A percentile compares a stretch with the other conserved stretches of the same genome.
These are phyloP conservation scores for Scaptodrosophila lebanonensis DNA, from an alignment of 1,140 invertebrate genomes.

Conservation along the genomic window DNA sequence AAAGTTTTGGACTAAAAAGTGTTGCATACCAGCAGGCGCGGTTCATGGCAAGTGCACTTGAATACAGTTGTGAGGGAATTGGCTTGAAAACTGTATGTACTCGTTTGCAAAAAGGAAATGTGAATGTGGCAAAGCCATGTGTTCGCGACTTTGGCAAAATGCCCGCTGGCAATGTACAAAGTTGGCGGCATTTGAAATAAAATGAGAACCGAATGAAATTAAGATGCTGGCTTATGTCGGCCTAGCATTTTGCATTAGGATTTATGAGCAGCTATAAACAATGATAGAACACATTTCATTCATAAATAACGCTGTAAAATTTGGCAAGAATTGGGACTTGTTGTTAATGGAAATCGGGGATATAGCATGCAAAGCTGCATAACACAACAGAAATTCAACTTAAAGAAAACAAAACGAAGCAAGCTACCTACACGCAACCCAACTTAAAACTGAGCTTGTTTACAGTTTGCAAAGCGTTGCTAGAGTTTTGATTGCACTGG, in stretches of 20 bases:
- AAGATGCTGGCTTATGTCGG: conserved; percentile 27
- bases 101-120: conserved; percentile 16
- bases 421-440: conserved; percentile 30
- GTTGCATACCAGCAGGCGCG: conserved; percentile 39
- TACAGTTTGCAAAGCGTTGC: conserved; percentile 37
- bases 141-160: conserved; percentile 29
- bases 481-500: conserved; percentile 2
- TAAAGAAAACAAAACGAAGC: conserved; percentile 16
- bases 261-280: conserved; percentile 43
- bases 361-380: conserved; percentile 30
- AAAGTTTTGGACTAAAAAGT: conserved; percentile 26
- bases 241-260: conserved; percentile 38
- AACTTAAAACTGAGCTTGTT: background rate
- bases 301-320: background rate
- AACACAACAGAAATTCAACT: conserved; percentile 2
- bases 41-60: conserved; percentile 35
- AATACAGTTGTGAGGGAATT: conserved; percentile 16
- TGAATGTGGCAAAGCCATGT: too few relatives aligned
- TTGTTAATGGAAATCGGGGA: too few relatives aligned
- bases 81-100: conserved; percentile 34
- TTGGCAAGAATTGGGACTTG: too few relatives aligned
- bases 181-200: conserved; percentile 16
- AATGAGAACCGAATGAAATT: conserved; percentile 49
- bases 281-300: conserved; percentile 10
- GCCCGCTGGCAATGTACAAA: conserved; percentile 25